Evolutionary conservation across 2,113 vertebrate species (phyloP), one percentile per base, ranked within the genome.

Genomic region (Salvelinus alpinus): DNA sequence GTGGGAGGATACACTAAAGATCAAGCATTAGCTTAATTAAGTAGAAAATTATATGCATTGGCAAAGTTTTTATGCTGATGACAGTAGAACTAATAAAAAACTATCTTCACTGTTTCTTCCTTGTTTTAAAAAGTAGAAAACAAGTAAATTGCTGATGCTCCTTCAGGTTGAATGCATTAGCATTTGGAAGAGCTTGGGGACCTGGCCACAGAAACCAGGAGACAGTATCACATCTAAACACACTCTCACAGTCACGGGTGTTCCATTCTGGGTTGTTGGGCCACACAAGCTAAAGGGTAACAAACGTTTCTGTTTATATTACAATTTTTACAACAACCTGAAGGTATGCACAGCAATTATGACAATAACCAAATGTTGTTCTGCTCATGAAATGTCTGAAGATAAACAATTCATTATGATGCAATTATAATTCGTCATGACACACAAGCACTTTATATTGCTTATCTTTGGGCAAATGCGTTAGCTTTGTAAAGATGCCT

Each of bases 121-220:
- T 25, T 51, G 20, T 71, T 60, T 51, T 38, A 69, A n/a, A 64
- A 51, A 72, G 72, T 12, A 74, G 24, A 14, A 74, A 75, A 75
- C 24, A 70, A 65, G 34, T 48, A 72, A 79, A 77, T 66, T 78
- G 69, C 64, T 70, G 76, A 84, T 78, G 48, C 68, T 79, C n/a
- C 67, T 51, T 22, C 57, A 77, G 70, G 73, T 71, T 74, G 71
- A 76, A 83, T 67, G 29, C 34, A 79, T 79, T 83, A 83, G 60
- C 81, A 83, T 83, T 77, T 83, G 18, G 59, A 22, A 38, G 69
- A n/a, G 22, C 8, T 62, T 2, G 5, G 16, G n/a, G n/a, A 62
- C n/a, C 51, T 54, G 51, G 12, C 51, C 14, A 18, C 13, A 54
- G 16, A 18, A 54, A 18, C n/a, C n/a, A n/a, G 7, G 59, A 62